These are phyloP conservation scores for Sebastes wilsoni DNA, from an alignment of 2,797 vertebrate genomes.

Conservation along the genomic window DNA sequence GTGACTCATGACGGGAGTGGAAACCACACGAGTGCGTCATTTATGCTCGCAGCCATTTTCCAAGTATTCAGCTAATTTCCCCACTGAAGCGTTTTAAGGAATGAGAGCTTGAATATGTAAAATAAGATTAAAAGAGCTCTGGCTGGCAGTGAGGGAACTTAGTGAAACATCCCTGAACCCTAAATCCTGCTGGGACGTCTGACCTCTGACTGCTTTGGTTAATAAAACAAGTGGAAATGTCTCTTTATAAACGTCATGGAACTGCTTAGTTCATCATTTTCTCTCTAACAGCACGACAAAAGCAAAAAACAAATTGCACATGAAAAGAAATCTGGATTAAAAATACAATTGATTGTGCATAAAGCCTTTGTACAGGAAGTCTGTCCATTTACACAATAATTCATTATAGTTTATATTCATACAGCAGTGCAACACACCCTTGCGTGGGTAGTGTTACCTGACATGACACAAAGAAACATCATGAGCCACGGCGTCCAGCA, in stretches of 20 bases:
- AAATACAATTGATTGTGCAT: background rate
- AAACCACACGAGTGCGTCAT: background rate
- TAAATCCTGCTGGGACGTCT: background rate
- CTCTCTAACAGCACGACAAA: background rate
- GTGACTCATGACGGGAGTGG: background rate
- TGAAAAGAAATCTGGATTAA: background rate
- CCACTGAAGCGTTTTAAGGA: background rate
- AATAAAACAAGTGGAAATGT: background rate
- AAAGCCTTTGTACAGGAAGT: constrained; percentile 26
- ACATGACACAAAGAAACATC: constrained; percentile 8
- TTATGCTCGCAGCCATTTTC: constrained; percentile 3
- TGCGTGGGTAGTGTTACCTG: constrained; percentile 1
- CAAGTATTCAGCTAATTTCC: background rate
- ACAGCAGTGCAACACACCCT: constrained; percentile 21
- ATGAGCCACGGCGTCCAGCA: constrained; percentile 44
- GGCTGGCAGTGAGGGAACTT: background rate
- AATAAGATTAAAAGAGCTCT: background rate
- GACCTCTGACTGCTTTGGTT: background rate
- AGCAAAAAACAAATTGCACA: background rate
- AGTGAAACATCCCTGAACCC: background rate
- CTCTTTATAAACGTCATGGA: background rate
- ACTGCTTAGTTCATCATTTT: background rate
- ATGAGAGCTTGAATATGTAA: constrained; percentile 2
- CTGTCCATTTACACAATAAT: constrained; percentile 9
- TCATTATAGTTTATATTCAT: background rate